phyloP scores from a whole-genome alignment of 2,888 invertebrate species.

The Plemyria rubiginata region DNA sequence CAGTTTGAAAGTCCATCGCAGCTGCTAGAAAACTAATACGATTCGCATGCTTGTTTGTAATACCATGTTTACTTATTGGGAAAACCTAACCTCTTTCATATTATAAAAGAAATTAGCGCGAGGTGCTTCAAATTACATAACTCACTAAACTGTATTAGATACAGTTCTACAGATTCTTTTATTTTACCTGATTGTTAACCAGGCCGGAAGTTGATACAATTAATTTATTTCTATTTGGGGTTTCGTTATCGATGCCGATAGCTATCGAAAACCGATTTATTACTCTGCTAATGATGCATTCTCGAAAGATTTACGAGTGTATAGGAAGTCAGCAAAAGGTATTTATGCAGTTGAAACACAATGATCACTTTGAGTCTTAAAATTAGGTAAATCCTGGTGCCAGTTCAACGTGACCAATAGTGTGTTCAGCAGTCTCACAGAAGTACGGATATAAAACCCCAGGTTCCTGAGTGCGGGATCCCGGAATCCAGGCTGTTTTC shows the following conservation, averaged over 20 bases:
- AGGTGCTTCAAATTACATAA: constrained; percentile 45
- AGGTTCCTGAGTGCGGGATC: too few species aligned
- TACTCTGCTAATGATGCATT: constrained; percentile 6
- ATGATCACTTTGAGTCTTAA: too few species aligned
- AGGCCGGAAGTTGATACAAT: constrained; percentile 44
- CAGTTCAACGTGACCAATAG: too few species aligned
- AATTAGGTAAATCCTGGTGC: too few species aligned
- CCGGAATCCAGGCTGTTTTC: too few species aligned
- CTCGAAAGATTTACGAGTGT: constrained; percentile 8
- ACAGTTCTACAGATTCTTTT: constrained; percentile 29
- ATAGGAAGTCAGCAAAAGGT: neutral
- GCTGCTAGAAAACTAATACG: too few species aligned
- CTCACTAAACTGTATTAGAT: constrained; percentile 37
- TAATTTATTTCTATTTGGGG: constrained; percentile 44
- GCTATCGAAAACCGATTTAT: constrained; percentile 13
- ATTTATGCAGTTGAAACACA: too few species aligned
- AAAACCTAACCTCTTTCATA: neutral
- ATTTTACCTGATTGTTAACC: constrained; percentile 40
- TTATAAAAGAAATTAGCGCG: neutral
- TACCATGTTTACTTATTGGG: too few species aligned
- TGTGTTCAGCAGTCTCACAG: too few species aligned
- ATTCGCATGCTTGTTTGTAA: too few species aligned
- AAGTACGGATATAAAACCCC: too few species aligned
- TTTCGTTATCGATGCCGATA: constrained; percentile 20
- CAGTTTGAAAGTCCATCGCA: too few species aligned